phyloP scores from a whole-genome alignment of 2,797 vertebrate species.

The Paguma larvata region DNA sequence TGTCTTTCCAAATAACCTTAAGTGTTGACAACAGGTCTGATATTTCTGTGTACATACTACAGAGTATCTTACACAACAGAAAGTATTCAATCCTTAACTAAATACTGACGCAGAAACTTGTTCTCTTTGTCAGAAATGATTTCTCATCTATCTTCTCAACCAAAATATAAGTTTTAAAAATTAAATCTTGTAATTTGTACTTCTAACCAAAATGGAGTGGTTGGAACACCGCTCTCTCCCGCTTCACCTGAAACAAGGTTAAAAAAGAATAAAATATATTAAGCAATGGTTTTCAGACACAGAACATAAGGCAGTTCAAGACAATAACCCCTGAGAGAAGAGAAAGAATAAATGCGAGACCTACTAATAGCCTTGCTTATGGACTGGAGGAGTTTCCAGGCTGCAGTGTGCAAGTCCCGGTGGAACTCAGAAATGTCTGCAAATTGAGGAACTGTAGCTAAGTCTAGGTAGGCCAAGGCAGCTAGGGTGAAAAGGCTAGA shows the following conservation, averaged over 20 bases:
- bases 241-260: background rate
- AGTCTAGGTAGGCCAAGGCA: background rate
- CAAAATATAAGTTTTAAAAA: conserved; percentile 21
- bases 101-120: conserved; percentile 31
- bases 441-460: background rate
- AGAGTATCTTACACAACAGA: background rate
- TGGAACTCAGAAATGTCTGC: background rate
- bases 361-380: background rate
- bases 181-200: background rate
- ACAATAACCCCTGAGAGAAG: background rate
- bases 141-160: conserved; percentile 33
- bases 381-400: background rate
- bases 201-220: background rate
- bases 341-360: background rate
- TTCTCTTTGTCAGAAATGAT: background rate
- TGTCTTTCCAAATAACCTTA: conserved; percentile 27
- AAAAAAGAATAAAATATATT: conserved; percentile 1
- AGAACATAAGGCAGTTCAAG: background rate
- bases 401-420: background rate
- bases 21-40: background rate
- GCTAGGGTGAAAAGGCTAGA: background rate
- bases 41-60: background rate
- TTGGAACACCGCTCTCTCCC: background rate
- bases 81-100: background rate
- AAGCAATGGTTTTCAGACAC: background rate